Evolutionary conservation across 2,113 vertebrate species (phyloP).

Genomic region (Chlorodrepanis virens): DNA sequence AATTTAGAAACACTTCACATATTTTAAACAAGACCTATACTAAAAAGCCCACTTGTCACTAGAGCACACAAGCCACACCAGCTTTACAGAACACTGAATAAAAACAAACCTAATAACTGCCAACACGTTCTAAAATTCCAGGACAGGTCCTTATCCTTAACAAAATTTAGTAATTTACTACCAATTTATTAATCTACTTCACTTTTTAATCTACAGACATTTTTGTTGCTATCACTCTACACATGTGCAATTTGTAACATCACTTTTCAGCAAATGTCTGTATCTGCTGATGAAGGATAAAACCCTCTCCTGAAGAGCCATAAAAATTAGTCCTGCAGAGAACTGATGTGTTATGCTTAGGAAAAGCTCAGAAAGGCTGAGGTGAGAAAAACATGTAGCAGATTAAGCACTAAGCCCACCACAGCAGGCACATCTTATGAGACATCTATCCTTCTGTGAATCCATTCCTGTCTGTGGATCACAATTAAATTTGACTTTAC

Average conservation of each 20-base stretch:
- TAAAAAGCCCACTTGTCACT: accelerated
- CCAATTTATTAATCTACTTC: not conserved
- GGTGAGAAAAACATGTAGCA: not conserved
- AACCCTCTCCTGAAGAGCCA: not conserved
- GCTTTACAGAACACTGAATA: not conserved
- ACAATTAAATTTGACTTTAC: not conserved
- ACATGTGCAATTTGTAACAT: too few relatives aligned
- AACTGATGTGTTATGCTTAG: not conserved
- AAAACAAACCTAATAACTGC: not conserved
- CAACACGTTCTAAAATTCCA: not conserved
- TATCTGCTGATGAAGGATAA: not conserved
- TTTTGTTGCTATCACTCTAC: not conserved
- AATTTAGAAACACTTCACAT: not conserved
- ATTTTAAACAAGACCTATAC: not conserved
- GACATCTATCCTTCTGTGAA: not conserved
- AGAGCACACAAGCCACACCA: not conserved
- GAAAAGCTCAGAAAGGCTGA: not conserved
- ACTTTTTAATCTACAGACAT: not conserved
- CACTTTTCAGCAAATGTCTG: not conserved
- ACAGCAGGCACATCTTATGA: not conserved
- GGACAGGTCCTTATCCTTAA: not conserved
- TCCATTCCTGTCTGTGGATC: not conserved
- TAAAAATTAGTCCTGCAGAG: not conserved
- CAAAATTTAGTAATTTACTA: not conserved
- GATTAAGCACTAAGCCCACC: not conserved